These are phyloP conservation scores for Bubo blakistoni DNA, from an alignment of 2,113 vertebrate species.

Conservation along the genomic window DNA sequence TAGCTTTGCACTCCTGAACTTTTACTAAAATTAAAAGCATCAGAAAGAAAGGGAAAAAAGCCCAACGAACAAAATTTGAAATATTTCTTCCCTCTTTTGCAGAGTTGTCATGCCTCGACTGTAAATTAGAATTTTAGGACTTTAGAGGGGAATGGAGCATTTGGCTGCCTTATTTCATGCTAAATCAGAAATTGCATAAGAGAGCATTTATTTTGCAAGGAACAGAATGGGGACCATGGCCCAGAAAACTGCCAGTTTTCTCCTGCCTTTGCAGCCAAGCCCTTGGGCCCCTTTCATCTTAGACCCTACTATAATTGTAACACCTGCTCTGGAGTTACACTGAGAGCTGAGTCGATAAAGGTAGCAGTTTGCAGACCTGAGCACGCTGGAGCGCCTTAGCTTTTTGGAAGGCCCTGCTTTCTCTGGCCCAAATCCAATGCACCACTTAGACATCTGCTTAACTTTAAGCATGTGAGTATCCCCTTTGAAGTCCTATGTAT, in stretches of 20 bases:
- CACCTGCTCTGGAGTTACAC: slow-evolving; percentile 24
- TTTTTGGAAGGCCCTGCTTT: slow-evolving; percentile 39
- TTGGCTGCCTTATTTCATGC: slow-evolving; percentile 13
- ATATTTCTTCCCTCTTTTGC: not conserved
- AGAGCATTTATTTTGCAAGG: not conserved
- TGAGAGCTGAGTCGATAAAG: not conserved
- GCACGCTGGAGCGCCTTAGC: not conserved
- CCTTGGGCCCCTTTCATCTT: slow-evolving; percentile 19
- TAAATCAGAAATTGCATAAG: not conserved
- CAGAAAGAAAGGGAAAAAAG: not conserved
- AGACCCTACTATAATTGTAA: not conserved
- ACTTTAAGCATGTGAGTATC: slow-evolving; percentile 64
- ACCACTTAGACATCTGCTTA: slow-evolving; percentile 63
- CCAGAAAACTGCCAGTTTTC: not conserved
- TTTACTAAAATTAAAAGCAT: not conserved
- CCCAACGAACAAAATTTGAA: not conserved
- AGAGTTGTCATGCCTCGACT: not conserved
- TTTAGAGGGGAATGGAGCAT: not conserved
- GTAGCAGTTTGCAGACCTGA: slow-evolving; percentile 18
- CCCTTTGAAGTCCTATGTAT: slow-evolving; percentile 62
- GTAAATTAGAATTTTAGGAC: slow-evolving; percentile 12
- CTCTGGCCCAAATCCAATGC: slow-evolving; percentile 45
- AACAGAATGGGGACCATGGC: not conserved
- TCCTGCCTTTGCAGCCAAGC: not conserved
- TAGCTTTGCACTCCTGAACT: not conserved